Evolutionary conservation across 2,888 invertebrate genomes (phyloP).

Genomic region (Uropetala carovei): DNA sequence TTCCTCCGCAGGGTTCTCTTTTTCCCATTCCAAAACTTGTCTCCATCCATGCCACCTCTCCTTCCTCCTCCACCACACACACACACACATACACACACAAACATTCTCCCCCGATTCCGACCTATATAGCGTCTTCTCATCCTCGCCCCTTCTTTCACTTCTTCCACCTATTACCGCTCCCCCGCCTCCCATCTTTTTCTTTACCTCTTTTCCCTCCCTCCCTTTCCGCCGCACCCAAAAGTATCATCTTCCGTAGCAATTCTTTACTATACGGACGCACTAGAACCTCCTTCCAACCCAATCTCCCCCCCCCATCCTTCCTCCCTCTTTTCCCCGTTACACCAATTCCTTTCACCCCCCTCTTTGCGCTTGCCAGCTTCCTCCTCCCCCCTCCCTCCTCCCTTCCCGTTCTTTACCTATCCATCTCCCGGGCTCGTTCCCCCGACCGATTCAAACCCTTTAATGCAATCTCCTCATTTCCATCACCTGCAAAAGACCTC

Average conservation of each 20-base stretch:
- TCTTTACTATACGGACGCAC: neutral
- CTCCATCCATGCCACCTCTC: neutral
- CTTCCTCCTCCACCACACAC: too few relatives aligned
- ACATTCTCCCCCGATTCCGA: too few relatives aligned
- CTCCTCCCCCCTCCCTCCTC: neutral
- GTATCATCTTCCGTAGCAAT: neutral
- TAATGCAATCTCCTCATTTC: neutral
- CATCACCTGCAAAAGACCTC: neutral
- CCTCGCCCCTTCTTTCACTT: too few relatives aligned
- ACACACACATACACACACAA: too few relatives aligned
- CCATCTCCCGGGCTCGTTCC: neutral
- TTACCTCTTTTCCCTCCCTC: neutral
- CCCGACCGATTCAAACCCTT: neutral
- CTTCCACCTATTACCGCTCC: too few relatives aligned
- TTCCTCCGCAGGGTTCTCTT: too few relatives aligned
- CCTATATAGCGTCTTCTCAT: too few relatives aligned
- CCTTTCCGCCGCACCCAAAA: neutral
- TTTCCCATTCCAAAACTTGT: neutral
- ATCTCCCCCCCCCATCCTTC: neutral
- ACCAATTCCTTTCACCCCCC: too few relatives aligned
- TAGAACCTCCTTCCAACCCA: conserved; percentile 8
- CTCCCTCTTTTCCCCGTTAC: too few relatives aligned
- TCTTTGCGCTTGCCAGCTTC: neutral
- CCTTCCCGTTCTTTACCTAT: neutral
- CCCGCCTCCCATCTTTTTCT: too few relatives aligned